Evolutionary conservation across 2,113 vertebrate genomes (phyloP), one percentile per base, ranked within the genome.

Genomic region (Cololabis saira): DNA sequence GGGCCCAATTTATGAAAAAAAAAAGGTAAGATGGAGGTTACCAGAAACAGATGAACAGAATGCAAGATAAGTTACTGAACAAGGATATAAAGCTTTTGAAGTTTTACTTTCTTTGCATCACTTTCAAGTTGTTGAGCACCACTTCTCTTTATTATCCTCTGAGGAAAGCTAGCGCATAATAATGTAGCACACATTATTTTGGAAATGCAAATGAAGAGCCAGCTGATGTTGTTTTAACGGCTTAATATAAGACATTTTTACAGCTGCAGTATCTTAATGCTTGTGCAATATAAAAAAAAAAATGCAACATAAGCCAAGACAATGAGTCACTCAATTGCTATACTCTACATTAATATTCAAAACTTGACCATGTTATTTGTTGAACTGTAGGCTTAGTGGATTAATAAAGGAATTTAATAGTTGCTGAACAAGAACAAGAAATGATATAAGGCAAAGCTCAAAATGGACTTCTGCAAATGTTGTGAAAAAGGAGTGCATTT

Each of bases 101-200:
- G 59, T 74, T 1, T 1, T 22, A 66, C 55, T 50, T 57, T 45
- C 43, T 50, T 55, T 13, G 16, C 54, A 17, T 71, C 55, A 63
- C 56, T 73, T 74, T 74, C 55, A 67, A 42, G 12, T 50, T 56
- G 33, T 59, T 18, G 3, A 71, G 48, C 18, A 17, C 16, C 19
- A 45, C 13, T 49, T 61, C 27, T 58, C 40, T 50, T 67, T 45
- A 72, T 58, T 71, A 22, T 67, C 52, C 53, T 53, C n/a, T 24
- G 42, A 61, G 54, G 58, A 73, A 52, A 53, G 14, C 24, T 65
- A 54, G 69, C 59, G 19, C 61, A 44, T 69, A 61, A 42, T 68
- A 66, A 74, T 65, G 5, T 19, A 18, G 19, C 40, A 45, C 44
- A 42, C 45, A 54, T 71, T 80, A 42, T 53, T 58, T 65, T 76